phyloP scores from a whole-genome alignment of 2,797 vertebrate genomes.

The Gymnothorax reevesii region DNA sequence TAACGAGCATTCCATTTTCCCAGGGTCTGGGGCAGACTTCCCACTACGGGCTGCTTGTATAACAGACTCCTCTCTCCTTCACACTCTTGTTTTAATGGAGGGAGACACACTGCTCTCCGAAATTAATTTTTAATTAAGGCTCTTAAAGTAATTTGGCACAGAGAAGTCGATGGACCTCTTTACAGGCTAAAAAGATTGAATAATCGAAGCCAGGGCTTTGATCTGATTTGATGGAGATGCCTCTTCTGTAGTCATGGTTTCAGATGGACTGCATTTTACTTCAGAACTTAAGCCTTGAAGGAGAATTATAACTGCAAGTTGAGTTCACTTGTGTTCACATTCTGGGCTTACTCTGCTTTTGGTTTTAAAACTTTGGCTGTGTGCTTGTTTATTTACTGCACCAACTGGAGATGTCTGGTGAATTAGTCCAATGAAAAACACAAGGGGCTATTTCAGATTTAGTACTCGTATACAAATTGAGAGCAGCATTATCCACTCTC shows the following conservation, averaged over 20 bases:
- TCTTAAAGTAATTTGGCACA: background rate
- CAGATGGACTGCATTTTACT: background rate
- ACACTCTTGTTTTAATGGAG: background rate
- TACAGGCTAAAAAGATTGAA: background rate
- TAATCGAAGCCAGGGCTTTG: background rate
- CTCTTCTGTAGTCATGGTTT: background rate
- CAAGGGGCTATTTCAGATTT: background rate
- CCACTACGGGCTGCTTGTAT: background rate
- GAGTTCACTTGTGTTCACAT: background rate
- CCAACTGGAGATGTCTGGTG: background rate
- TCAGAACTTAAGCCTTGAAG: background rate
- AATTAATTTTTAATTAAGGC: slow-evolving; percentile 1
- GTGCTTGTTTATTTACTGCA: background rate
- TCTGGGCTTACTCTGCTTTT: background rate
- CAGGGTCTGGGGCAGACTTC: background rate
- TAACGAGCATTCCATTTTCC: background rate
- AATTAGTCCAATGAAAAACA: background rate
- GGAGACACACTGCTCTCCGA: background rate
- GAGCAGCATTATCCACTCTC: background rate
- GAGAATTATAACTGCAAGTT: background rate
- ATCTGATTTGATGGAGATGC: background rate
- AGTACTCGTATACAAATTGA: background rate
- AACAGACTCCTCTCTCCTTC: background rate
- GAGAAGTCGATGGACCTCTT: background rate
- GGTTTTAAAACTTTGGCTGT: background rate